These are phyloP conservation scores for Ptiloglossa arizonensis DNA, from an alignment of 1,140 invertebrate species.

Conservation along the genomic window DNA sequence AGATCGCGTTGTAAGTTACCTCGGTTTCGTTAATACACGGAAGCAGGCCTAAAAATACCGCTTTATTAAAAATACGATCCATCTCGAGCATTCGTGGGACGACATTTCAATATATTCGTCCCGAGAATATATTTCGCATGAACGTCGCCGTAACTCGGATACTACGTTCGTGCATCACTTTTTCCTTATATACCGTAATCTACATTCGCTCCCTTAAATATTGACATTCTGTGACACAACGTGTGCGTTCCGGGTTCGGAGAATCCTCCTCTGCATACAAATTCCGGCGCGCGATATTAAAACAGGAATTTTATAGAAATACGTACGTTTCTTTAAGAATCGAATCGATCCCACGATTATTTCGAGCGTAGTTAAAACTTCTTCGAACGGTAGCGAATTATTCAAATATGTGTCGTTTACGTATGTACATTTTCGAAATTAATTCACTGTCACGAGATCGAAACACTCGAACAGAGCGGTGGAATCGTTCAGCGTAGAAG, in stretches of 20 bases:
- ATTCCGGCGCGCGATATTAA: background rate
- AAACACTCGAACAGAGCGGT: too few relatives aligned
- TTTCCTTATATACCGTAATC: background rate
- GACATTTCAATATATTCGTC: background rate
- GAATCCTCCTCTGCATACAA: background rate
- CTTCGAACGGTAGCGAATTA: too few relatives aligned
- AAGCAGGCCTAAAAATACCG: background rate
- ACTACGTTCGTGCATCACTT: conserved; percentile 8
- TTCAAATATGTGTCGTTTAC: too few relatives aligned
- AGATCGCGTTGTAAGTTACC: too few relatives aligned
- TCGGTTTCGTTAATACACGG: too few relatives aligned
- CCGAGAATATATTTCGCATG: background rate
- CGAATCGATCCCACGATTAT: too few relatives aligned
- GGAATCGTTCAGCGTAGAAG: too few relatives aligned
- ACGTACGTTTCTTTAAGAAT: too few relatives aligned
- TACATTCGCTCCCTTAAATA: conserved; percentile 6
- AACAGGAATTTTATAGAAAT: background rate
- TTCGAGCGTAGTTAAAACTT: too few relatives aligned
- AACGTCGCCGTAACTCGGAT: background rate
- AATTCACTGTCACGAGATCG: too few relatives aligned
- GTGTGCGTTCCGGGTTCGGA: background rate
- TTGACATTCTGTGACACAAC: conserved; percentile 1
- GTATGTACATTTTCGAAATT: too few relatives aligned
- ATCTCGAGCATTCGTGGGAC: background rate
- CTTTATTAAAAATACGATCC: background rate